phyloP scores from a whole-genome alignment of 2,888 invertebrate genomes.

The Elysia crispata region DNA sequence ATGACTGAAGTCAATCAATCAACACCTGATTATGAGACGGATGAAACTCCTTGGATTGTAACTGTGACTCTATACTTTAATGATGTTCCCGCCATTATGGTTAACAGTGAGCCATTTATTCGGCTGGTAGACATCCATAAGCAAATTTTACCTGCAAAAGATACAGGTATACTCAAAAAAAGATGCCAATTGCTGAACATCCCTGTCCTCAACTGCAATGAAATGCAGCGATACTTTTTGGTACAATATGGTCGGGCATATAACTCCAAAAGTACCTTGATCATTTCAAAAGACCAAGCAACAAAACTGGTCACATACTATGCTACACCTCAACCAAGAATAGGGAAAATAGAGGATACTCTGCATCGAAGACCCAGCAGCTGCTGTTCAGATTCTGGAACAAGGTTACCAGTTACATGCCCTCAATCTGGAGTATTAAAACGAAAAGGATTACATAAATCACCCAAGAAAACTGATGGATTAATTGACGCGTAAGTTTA shows the following conservation, averaged over 20 bases:
- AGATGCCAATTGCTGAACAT: conserved; percentile 74
- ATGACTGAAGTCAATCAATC: conserved; percentile 16
- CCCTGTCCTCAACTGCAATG: conserved; percentile 74
- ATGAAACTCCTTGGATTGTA: conserved; percentile 70
- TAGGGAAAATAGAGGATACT: conserved; percentile 51
- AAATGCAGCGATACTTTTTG: conserved; percentile 77
- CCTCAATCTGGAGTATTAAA: not conserved
- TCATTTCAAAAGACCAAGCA: conserved; percentile 74
- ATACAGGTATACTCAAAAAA: conserved; percentile 77
- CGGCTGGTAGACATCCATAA: conserved; percentile 77
- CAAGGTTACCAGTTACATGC: conserved; percentile 35
- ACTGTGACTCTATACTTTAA: conserved; percentile 77
- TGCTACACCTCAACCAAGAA: conserved; percentile 71
- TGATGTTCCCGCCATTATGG: conserved; percentile 76
- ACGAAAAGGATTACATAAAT: too few species aligned
- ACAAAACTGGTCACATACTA: conserved; percentile 75
- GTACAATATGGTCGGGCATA: conserved; percentile 76
- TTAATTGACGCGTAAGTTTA: too few species aligned
- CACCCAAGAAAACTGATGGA: too few species aligned
- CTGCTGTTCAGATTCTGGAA: conserved; percentile 18
- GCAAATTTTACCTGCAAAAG: conserved; percentile 77
- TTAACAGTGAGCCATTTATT: conserved; percentile 72
- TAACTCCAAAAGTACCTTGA: conserved; percentile 75
- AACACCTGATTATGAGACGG: conserved; percentile 35
- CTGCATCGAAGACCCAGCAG: conserved; percentile 28